Conservation (phyloP, 2,113 vertebrate species). For the Pampusana beccarii region DNA sequence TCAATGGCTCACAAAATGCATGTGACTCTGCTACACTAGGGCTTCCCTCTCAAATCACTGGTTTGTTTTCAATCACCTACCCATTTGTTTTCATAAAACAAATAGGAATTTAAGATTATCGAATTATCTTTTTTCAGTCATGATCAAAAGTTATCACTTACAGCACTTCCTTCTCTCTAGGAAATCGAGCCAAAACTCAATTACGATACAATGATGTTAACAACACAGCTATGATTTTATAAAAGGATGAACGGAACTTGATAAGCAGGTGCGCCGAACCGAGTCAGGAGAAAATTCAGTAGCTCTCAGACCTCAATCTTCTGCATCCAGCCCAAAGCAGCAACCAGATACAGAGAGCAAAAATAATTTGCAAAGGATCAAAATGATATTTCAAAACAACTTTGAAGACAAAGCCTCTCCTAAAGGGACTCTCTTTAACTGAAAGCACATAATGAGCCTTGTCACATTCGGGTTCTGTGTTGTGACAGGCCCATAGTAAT, state of each 20-base stretch:
- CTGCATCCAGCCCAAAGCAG: background rate
- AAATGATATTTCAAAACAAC: background rate
- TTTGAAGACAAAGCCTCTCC: slow-evolving; percentile 22
- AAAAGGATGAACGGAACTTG: background rate
- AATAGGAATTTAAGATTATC: background rate
- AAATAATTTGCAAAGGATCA: slow-evolving; percentile 15
- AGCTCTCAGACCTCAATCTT: background rate
- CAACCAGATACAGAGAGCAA: background rate
- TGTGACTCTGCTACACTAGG: background rate
- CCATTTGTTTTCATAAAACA: background rate
- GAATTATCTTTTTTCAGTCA: background rate
- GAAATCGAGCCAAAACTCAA: background rate
- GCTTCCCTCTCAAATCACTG: background rate
- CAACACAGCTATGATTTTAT: background rate
- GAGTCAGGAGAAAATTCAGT: background rate
- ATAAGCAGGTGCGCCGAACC: background rate
- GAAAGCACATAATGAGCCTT: slow-evolving; percentile 56
- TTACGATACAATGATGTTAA: background rate
- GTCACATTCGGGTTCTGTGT: slow-evolving; percentile 32
- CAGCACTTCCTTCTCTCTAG: background rate
- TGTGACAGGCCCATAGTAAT: slow-evolving; percentile 38
- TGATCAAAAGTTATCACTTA: background rate
- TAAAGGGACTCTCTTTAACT: slow-evolving; percentile 21
- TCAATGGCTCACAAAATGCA: background rate
- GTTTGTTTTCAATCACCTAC: background rate